phyloP scores from a whole-genome alignment of 2,113 vertebrate genomes.

The Coracopsis vasa region DNA sequence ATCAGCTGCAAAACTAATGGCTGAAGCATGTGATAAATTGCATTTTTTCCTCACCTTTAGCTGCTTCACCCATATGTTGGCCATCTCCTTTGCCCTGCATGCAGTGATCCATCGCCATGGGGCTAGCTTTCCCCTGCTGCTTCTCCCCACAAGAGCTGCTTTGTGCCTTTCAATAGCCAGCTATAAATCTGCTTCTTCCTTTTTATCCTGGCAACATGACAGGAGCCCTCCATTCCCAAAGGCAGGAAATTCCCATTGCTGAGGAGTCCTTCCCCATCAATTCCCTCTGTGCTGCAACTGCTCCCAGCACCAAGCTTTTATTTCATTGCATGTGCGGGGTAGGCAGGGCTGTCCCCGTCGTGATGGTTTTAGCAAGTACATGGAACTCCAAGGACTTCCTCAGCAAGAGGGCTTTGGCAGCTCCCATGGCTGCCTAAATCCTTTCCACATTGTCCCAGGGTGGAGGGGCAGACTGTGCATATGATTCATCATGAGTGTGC shows the following conservation, averaged over 20 bases:
- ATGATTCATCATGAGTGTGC: background rate
- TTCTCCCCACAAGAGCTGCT: background rate
- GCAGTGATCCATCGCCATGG: background rate
- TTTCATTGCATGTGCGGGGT: background rate
- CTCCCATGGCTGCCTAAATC: background rate
- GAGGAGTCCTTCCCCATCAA: rapidly evolving
- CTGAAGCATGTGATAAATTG: background rate
- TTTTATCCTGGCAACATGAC: background rate
- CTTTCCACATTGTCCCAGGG: background rate
- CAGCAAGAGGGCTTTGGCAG: background rate
- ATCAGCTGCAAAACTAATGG: background rate
- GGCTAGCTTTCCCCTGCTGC: background rate
- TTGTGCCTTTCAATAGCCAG: background rate
- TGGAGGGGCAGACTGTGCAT: background rate
- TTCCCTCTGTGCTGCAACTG: background rate
- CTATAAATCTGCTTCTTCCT: background rate
- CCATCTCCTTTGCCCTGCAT: background rate
- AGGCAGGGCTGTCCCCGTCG: background rate
- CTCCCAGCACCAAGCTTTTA: background rate
- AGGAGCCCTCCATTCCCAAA: background rate
- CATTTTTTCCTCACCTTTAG: background rate
- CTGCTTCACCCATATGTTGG: background rate
- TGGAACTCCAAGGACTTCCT: background rate
- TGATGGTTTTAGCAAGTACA: background rate
- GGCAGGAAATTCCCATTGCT: background rate